Evolutionary conservation across 1,140 invertebrate species (phyloP).

Genomic region (Hylaeus volcanicus): DNA sequence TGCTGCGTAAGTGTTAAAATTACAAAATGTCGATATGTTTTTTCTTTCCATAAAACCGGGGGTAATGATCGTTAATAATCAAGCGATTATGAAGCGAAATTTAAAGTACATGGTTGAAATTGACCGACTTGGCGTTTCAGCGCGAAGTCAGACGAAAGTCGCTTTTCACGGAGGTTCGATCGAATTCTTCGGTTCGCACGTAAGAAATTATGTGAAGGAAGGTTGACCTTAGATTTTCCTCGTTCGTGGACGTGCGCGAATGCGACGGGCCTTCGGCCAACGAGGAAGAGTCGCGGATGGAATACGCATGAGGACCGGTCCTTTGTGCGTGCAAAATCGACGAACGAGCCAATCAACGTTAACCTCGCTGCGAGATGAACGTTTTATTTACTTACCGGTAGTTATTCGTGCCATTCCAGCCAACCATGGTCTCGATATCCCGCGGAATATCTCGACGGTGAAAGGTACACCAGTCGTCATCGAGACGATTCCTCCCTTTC

Average conservation of each 20-base stretch:
- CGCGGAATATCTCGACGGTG: background rate
- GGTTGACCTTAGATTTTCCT: conserved; percentile 46
- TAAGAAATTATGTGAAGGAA: background rate
- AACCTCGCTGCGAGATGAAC: conserved; percentile 22
- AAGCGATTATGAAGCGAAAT: too few species aligned
- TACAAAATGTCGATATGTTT: too few species aligned
- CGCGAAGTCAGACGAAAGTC: too few species aligned
- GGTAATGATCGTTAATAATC: too few species aligned
- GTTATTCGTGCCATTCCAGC: background rate
- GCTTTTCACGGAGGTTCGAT: too few species aligned
- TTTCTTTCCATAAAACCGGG: too few species aligned
- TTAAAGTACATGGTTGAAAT: too few species aligned
- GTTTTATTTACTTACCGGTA: conserved; percentile 31
- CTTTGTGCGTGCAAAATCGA: conserved; percentile 43
- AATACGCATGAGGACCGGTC: conserved; percentile 47
- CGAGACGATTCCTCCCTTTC: too few species aligned
- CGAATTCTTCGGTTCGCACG: too few species aligned
- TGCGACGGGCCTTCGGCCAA: conserved; percentile 45
- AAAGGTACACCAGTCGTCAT: background rate
- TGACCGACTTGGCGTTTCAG: too few species aligned
- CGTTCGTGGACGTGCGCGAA: conserved; percentile 30
- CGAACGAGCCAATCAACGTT: conserved; percentile 21
- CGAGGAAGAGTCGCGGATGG: conserved; percentile 54
- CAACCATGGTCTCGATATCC: background rate
- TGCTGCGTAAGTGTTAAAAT: too few species aligned